Conservation (phyloP, 2,113 vertebrate genomes). For the Aegithalos caudatus region DNA sequence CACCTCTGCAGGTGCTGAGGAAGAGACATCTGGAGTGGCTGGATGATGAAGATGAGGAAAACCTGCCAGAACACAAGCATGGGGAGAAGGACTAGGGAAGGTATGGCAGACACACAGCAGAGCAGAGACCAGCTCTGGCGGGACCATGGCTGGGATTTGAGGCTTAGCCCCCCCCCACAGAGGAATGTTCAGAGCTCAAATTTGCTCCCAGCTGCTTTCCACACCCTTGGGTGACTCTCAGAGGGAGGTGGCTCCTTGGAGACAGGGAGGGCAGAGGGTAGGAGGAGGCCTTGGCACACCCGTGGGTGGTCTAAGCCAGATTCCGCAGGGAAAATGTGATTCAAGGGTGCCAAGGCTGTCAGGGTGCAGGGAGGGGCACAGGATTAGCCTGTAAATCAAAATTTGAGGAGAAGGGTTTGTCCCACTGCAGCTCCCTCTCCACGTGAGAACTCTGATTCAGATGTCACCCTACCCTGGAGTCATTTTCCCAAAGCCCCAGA, state of each 20-base stretch:
- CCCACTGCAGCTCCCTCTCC: background rate
- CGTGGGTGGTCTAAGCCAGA: background rate
- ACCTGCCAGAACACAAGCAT: background rate
- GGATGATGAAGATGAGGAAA: background rate
- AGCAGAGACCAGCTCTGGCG: background rate
- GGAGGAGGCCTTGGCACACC: background rate
- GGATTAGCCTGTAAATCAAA: background rate
- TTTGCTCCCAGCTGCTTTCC: background rate
- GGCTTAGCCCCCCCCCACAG: background rate
- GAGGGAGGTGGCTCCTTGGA: background rate
- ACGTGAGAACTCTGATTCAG: background rate
- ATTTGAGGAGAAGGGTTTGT: background rate
- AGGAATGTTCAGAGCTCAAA: background rate
- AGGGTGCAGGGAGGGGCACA: background rate
- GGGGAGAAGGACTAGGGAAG: background rate
- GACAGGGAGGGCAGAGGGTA: background rate
- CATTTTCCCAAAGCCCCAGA: background rate
- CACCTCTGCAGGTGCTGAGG: background rate
- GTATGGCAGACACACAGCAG: background rate
- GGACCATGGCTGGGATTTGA: background rate
- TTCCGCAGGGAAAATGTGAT: background rate
- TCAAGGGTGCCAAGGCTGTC: background rate
- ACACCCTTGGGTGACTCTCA: background rate
- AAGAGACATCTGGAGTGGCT: background rate
- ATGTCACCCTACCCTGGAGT: fast-evolving